A percentile compares a stretch with the other conserved stretches of the same genome.
phyloP scores from a whole-genome alignment of 2,888 invertebrate species.

The Papilio protenor region DNA sequence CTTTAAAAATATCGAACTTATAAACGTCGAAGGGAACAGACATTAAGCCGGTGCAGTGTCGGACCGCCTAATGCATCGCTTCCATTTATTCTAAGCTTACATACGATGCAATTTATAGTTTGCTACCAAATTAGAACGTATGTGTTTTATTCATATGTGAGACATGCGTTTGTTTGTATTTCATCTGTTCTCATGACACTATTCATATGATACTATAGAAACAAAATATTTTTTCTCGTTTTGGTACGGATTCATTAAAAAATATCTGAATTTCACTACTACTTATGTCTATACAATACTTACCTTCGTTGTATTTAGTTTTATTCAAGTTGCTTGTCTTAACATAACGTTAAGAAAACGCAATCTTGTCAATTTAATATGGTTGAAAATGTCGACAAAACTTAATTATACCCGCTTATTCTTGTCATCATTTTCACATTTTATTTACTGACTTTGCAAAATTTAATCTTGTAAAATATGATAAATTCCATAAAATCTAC shows the following conservation, averaged over 20 bases:
- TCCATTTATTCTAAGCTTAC: slow-evolving; percentile 30
- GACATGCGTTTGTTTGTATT: neutral
- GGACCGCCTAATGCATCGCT: slow-evolving; percentile 24
- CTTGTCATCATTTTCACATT: neutral
- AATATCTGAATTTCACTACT: too few species aligned
- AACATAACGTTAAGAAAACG: neutral
- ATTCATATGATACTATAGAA: neutral
- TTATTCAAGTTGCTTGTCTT: neutral
- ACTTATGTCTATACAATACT: neutral
- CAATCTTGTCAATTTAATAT: neutral
- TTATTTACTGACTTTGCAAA: neutral
- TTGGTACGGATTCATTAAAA: too few species aligned
- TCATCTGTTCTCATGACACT: neutral
- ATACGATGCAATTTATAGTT: slow-evolving; percentile 15
- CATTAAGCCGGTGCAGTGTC: slow-evolving; percentile 15
- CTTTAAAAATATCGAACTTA: slow-evolving; percentile 4
- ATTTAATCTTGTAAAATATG: neutral
- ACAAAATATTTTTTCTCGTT: neutral
- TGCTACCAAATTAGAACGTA: slow-evolving; percentile 7
- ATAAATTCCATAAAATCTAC: neutral
- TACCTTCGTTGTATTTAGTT: neutral
- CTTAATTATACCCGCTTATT: neutral
- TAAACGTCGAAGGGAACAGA: slow-evolving; percentile 10
- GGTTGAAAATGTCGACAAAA: neutral
- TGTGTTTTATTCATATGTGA: neutral